Percentiles rank a stretch among this genome's conserved stretches.
phyloP scores from a whole-genome alignment of 2,888 invertebrate genomes.

The Microctonus brassicae region DNA sequence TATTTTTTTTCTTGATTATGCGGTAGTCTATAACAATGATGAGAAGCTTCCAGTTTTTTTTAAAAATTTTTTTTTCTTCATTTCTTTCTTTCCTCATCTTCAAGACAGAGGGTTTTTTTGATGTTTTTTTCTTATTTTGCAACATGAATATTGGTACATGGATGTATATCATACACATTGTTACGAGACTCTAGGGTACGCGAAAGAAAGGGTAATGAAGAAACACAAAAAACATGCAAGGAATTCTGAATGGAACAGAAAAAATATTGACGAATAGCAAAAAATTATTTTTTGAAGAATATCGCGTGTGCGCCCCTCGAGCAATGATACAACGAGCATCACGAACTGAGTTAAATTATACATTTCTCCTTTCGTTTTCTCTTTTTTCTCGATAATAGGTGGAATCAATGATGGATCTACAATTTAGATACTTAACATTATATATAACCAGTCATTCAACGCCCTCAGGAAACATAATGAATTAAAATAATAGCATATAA shows the following conservation, averaged over 20 bases:
- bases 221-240: too few species aligned
- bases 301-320: constrained; percentile 26
- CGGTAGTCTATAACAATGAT: not conserved
- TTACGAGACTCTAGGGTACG: not conserved
- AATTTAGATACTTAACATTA: not conserved
- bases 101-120: too few species aligned
- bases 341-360: not conserved
- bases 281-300: constrained; percentile 10
- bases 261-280: not conserved
- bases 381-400: constrained; percentile 1
- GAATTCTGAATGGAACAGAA: too few species aligned
- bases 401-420: constrained; percentile 30
- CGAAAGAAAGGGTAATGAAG: not conserved
- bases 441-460: constrained; percentile 27
- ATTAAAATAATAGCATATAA: not conserved
- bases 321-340: constrained; percentile 18
- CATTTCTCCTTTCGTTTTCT: not conserved
- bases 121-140: too few species aligned
- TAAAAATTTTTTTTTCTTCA: too few species aligned
- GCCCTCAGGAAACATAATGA: not conserved
- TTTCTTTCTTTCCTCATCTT: not conserved
- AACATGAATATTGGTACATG: too few species aligned
- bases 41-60: constrained; percentile 1
- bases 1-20: not conserved
- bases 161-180: too few species aligned